A percentile compares a stretch with the other conserved stretches of the same genome.
These are phyloP conservation scores for Lamprologus lemairii DNA, from an alignment of 2,113 vertebrate genomes.

Conservation along the genomic window DNA sequence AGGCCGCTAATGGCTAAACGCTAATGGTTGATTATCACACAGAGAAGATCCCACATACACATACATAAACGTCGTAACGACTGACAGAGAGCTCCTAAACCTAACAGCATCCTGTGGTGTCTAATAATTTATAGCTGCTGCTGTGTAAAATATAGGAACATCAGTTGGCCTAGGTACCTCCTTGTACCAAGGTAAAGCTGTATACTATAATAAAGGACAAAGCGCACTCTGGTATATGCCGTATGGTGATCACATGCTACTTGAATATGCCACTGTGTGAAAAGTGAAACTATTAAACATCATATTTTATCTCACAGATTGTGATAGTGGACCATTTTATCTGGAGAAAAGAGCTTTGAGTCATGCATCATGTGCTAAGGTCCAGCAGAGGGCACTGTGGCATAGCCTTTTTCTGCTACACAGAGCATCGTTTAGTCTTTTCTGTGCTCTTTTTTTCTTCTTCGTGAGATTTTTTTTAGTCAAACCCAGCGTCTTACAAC, in stretches of 20 bases:
- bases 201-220: neutral
- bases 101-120: neutral
- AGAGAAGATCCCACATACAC: neutral
- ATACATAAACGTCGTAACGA: neutral
- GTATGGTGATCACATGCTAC: neutral
- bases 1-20: neutral
- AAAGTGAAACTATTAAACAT: neutral
- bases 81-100: neutral
- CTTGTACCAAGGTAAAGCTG: neutral
- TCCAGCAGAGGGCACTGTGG: slow-evolving; percentile 44
- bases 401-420: neutral
- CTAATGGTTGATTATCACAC: neutral
- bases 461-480: neutral
- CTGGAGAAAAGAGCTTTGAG: neutral
- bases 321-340: neutral
- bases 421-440: neutral
- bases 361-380: neutral
- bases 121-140: neutral
- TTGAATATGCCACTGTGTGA: neutral
- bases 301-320: neutral
- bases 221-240: neutral
- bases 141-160: neutral
- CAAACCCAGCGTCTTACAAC: neutral
- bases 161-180: neutral
- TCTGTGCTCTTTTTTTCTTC: neutral